Conservation (phyloP, 1,140 invertebrate species). For the Calliopsis andreniformis region DNA sequence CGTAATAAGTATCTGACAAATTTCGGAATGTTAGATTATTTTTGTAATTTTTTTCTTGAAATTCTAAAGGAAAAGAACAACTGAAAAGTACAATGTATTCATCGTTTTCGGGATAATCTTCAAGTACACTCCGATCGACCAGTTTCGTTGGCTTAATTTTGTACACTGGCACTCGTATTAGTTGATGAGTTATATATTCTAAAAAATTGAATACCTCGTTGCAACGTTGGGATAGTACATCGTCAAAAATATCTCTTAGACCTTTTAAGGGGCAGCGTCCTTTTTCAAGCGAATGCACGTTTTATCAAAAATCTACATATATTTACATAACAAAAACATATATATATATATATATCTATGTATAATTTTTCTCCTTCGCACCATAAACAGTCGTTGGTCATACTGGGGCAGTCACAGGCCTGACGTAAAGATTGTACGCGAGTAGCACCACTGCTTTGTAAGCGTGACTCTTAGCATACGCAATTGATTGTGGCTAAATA, state of each 20-base stretch:
- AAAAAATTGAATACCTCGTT: slow-evolving; percentile 13
- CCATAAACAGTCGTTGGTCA: slow-evolving; percentile 26
- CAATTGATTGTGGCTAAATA: slow-evolving; percentile 38
- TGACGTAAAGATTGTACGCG: slow-evolving; percentile 26
- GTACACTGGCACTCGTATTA: slow-evolving; percentile 12
- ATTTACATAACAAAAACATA: slow-evolving; percentile 58
- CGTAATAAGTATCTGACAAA: neutral
- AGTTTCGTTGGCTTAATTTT: neutral
- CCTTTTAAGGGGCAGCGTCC: neutral
- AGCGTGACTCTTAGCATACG: slow-evolving; percentile 31
- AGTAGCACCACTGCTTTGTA: slow-evolving; percentile 10
- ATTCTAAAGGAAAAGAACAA: slow-evolving; percentile 7
- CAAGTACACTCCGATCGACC: neutral
- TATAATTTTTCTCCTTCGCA: slow-evolving; percentile 27
- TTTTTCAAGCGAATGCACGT: slow-evolving; percentile 33
- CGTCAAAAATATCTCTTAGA: slow-evolving; percentile 39
- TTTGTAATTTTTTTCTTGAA: neutral
- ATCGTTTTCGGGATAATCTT: neutral
- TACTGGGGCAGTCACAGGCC: slow-evolving; percentile 23
- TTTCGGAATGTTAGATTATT: slow-evolving; percentile 38
- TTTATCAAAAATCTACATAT: slow-evolving; percentile 37
- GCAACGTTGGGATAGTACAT: slow-evolving; percentile 12
- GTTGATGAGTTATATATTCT: neutral
- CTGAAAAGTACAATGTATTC: neutral
- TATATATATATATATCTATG: too few relatives aligned